Evolutionary conservation across 2,797 vertebrate species (phyloP), one percentile per base, ranked within the genome.

Genomic region (Sternarchorhynchus goeldii): DNA sequence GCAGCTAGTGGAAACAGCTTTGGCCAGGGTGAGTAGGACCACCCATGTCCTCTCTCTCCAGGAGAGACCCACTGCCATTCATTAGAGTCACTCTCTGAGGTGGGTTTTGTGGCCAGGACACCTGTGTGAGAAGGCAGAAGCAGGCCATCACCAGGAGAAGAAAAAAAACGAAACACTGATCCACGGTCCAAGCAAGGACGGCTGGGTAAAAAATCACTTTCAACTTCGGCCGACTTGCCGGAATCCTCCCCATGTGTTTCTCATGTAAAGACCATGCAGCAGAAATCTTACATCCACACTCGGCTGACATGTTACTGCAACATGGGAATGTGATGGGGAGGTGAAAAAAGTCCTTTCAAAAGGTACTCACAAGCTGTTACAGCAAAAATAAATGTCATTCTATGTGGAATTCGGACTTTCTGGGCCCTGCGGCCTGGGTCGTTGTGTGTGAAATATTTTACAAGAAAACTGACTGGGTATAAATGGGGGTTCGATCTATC

Each of bases 401-500:
- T 69, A 59, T 66, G 67, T 41, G 69, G 80, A 77, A 84, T 76
- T 74, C 68, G 50, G 82, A 59, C 32, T 41, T 73, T 83, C 78
- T 73, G 36, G 69, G 72, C 60, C 58, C 76, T 67, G 21, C 18
- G 32, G 55, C 63, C 29, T 69, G 75, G 76, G 73, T 76, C 89
- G 88, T 20, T 72, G 86, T 88, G 86, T 88, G 90, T 92, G 82
- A 85, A 82, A 88, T 83, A 88, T 87, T 92, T 91, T 90, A 84
- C 86, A 79, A 84, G 88, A 89, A 50, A 90, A 89, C 88, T 87
- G 83, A 86, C 87, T 84, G 84, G 89, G 90, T 91, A 93, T 91
- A 92, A 93, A 93, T 90, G 89, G 86, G 74, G 87, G 91, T 93
- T 92, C 91, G 93, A 92, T 91, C 89, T 93, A 87, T 85, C 91